Evolutionary conservation across 2,888 invertebrate genomes (phyloP).

Genomic region (Chymomyza fuscimana): DNA sequence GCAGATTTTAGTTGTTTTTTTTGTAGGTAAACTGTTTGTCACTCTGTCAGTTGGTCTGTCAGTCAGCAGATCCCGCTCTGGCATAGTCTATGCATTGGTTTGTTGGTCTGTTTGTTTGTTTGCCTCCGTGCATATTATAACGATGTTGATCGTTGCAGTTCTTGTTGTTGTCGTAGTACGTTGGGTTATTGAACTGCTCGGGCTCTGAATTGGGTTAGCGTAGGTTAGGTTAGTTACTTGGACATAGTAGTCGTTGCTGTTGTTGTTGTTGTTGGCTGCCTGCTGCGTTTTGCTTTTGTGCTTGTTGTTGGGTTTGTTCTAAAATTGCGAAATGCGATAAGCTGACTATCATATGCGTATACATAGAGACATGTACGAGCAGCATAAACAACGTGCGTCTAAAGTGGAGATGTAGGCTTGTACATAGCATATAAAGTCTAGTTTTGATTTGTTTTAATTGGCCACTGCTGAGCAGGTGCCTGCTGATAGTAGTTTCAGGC

Average conservation of each 20-base stretch:
- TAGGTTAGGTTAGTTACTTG: conserved; percentile 63
- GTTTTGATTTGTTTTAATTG: conserved; percentile 61
- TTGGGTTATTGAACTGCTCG: conserved; percentile 64
- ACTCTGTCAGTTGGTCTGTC: background rate
- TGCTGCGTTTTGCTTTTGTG: conserved; percentile 9
- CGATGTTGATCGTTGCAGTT: conserved; percentile 41
- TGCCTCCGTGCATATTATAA: conserved; percentile 13
- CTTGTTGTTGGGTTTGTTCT: conserved; percentile 36
- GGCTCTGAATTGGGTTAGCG: conserved; percentile 69
- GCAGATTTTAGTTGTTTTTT: background rate
- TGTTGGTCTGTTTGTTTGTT: background rate
- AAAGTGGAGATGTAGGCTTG: background rate
- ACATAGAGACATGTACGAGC: background rate
- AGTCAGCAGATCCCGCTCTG: background rate
- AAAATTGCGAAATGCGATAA: conserved; percentile 60
- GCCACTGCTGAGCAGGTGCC: conserved; percentile 24
- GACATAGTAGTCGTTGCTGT: conserved; percentile 10
- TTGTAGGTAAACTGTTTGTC: conserved; percentile 30
- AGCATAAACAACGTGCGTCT: background rate
- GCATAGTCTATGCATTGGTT: too few relatives aligned
- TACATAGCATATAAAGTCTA: conserved; percentile 16
- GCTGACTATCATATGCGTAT: conserved; percentile 14
- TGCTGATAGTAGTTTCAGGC: conserved; percentile 18
- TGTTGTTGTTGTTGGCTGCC: background rate
- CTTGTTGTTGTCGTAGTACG: conserved; percentile 20